phyloP scores from a whole-genome alignment of 2,888 invertebrate genomes.

The Chalcis sispes region DNA sequence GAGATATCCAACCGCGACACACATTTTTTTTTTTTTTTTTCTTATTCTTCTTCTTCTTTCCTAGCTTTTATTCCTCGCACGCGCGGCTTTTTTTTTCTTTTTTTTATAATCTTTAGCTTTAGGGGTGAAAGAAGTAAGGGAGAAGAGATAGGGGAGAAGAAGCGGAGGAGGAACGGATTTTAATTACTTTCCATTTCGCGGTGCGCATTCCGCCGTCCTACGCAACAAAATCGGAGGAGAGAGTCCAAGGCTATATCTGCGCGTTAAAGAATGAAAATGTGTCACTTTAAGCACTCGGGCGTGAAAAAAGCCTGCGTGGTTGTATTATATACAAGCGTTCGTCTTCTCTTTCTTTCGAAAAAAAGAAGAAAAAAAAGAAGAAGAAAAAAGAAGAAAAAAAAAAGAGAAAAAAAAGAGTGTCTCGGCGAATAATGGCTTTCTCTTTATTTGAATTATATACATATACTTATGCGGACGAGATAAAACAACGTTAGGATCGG shows the following conservation, averaged over 20 bases:
- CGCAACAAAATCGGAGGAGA: background rate
- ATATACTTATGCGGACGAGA: background rate
- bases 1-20: background rate
- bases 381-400: too few species aligned
- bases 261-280: background rate
- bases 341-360: background rate
- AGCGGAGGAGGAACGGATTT: conserved; percentile 6
- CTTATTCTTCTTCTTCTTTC: too few species aligned
- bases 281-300: background rate
- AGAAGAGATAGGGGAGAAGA: too few species aligned
- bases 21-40: conserved; percentile 7
- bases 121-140: too few species aligned
- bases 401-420: too few species aligned
- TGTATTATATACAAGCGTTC: too few species aligned
- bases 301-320: too few species aligned
- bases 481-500: background rate
- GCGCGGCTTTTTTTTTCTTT: conserved; percentile 1
- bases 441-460: conserved; percentile 12
- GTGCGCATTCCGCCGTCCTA: background rate
- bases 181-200: conserved; percentile 42
- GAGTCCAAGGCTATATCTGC: background rate
- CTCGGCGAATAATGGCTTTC: conserved; percentile 4
- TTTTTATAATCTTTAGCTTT: too few species aligned
- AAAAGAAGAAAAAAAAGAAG: too few species aligned
- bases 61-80: background rate